Evolutionary conservation across 64 coral and sea anemone species (phyloP).

Genomic region (Porites lutea): DNA sequence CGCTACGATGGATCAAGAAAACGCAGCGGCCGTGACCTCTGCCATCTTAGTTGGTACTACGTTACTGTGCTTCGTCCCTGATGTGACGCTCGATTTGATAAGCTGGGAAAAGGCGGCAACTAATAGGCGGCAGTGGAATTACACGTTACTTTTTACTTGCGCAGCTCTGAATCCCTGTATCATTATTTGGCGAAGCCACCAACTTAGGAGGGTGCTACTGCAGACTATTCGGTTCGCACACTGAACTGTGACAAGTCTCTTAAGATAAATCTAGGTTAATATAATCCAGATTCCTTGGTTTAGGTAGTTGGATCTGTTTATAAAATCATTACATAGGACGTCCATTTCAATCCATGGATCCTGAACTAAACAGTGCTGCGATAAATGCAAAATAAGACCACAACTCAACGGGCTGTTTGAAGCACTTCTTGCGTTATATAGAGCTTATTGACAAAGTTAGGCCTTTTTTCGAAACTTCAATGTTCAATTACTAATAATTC

Average conservation of each 20-base stretch:
- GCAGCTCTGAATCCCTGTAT: constrained; percentile 5
- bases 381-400: too few species aligned
- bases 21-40: background rate
- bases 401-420: too few species aligned
- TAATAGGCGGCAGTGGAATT: background rate
- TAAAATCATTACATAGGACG: too few species aligned
- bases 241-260: background rate
- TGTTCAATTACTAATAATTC: too few species aligned
- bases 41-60: constrained; percentile 32
- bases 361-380: too few species aligned
- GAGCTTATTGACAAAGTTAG: too few species aligned
- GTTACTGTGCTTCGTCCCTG: constrained; percentile 19
- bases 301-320: too few species aligned
- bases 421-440: too few species aligned
- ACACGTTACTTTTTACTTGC: constrained; percentile 16
- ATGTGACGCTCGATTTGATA: constrained; percentile 18
- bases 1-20: constrained; percentile 33
- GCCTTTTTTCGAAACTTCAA: too few species aligned
- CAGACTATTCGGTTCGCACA: background rate
- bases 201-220: constrained; percentile 1
- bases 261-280: too few species aligned
- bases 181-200: constrained; percentile 36
- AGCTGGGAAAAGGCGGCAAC: background rate
- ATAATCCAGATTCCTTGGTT: too few species aligned
- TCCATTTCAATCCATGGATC: too few species aligned